Base-by-base conservation (phyloP, 1,140 invertebrate genomes). In the Calycopis cecrops region DNA sequence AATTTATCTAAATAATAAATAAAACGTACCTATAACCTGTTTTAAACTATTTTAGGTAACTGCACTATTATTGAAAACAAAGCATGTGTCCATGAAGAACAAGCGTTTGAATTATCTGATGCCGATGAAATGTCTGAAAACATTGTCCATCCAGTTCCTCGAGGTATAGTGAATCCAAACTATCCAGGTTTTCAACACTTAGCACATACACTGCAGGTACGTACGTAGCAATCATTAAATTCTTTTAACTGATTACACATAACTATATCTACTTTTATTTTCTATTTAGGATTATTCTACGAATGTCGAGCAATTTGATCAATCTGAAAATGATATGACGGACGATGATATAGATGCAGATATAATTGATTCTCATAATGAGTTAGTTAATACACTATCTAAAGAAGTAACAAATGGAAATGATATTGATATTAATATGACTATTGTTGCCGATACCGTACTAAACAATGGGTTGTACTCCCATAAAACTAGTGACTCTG, bases 81-180 rank as follows among this genome's bases (percentile, higher is more conserved):
- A 17, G 12, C 16, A 11, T 69, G 73, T 37, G 47, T 69, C 59
- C 74, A 84, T 55, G 85, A 85, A 38, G 80, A 83, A 56, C 63
- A 58, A 55, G 64, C 72, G 28, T 83, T 86, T 60, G 79, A 79
- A 35, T 68, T 75, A 55, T 82, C 85, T n/a, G 79, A 84, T 56
- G 76, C 83, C 56, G 81, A 87, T 79, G 85, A 88, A 57, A 87
- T 87, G 73, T 88, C 77, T 64, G 77, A 85, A 59, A 81, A 85
- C 55, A 73, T 66, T 54, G 50, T 73, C 37, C 76, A 78, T 59
- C 67, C 70, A 47, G 69, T 87, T 49, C 85, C 88, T n/a, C 88
- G 92, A 60, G 92, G 93, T 42, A 94, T 94, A 56, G 91, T 93
- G 62, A 94, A 94, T 80, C 93, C 93, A 8, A 95, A 95, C 78